phyloP scores from a whole-genome alignment of 2,888 invertebrate species.

The Drosophila tripunctata region DNA sequence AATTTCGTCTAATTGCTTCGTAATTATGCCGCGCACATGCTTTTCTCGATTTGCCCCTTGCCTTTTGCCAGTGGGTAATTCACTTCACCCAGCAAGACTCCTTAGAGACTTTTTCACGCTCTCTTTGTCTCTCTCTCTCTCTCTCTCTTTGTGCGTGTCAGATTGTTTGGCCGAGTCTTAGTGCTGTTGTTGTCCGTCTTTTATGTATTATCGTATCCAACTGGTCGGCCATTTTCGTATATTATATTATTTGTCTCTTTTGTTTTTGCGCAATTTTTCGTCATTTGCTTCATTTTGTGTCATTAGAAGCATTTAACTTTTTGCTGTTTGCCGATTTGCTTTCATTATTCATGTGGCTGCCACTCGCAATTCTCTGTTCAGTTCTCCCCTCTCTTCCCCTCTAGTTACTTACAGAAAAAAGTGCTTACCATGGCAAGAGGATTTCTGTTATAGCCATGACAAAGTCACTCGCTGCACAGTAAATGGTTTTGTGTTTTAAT shows the following conservation, averaged over 20 bases:
- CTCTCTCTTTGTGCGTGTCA: conserved; percentile 29
- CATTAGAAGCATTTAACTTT: conserved; percentile 81
- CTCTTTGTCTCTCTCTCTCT: conserved; percentile 9
- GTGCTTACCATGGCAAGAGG: not conserved
- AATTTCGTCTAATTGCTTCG: conserved; percentile 81
- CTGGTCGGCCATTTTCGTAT: conserved; percentile 61
- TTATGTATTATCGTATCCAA: conserved; percentile 12
- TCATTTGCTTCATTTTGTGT: conserved; percentile 76
- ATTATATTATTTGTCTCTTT: conserved; percentile 76
- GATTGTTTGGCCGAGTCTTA: conserved; percentile 18
- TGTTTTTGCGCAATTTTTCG: conserved; percentile 78
- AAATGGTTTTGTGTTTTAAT: conserved; percentile 5
- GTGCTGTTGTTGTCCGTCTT: not conserved
- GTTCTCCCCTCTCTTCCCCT: no score
- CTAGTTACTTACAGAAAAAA: not conserved
- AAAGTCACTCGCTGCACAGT: not conserved
- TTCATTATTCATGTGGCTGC: conserved; percentile 66
- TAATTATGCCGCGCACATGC: conserved; percentile 80
- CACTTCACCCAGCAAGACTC: conserved; percentile 48
- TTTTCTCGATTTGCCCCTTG: conserved; percentile 72
- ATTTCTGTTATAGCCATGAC: conserved; percentile 8
- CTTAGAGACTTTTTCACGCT: conserved; percentile 36
- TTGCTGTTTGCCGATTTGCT: conserved; percentile 75
- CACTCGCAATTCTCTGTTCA: conserved; percentile 55
- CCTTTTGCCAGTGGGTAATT: conserved; percentile 63